Base-by-base conservation (phyloP, 2,113 vertebrate genomes). In the Elaphurus davidianus region DNA sequence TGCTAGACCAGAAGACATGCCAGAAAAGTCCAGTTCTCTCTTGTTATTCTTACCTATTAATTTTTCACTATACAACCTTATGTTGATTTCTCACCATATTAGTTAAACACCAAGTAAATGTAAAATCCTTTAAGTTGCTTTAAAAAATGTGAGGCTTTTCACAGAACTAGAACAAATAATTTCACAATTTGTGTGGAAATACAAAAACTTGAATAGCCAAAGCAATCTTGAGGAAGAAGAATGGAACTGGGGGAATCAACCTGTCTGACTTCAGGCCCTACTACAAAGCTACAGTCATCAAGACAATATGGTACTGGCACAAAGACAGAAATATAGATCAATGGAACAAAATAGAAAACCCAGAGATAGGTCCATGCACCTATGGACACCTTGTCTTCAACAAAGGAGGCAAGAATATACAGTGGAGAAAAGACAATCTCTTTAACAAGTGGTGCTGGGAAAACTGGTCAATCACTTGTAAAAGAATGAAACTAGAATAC, bases 281-380 rank as follows among this genome's bases (percentile, higher is more conserved):
- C 14, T 64, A 64, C 30, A 64, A 64, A 64, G 60, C 60, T 0
- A 33, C 7, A 64, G 30, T 64, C 30, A 64, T 64, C 30, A 64
- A 64, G 60, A 64, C 60, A 64, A 15, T 33, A 17, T 33, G 60
- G 14, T 64, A 64, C 15, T 64, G 15, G 7, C 15, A 33, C 3
- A 64, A 64, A 64, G 14, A 33, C 60, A 64, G 60, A 62, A 33
- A 16, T 33, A 7, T 62, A 33, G 14, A 30, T 4, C 28, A 62
- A 7, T 62, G 6, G 28, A 62, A 62, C 14, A 33, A 62, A 62
- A 62, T 1, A 33, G 60, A 62, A 62, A 62, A 28, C 13, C 14
- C 13, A 62, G 60, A 62, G 60, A 62, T 33, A 33, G 33, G 30
- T 0, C 28, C 13, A 62, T 0, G 0, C 60, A 30, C 60, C 13